Evolutionary conservation across 2,888 invertebrate genomes (phyloP).

Genomic region (Drosophila imparisetae): DNA sequence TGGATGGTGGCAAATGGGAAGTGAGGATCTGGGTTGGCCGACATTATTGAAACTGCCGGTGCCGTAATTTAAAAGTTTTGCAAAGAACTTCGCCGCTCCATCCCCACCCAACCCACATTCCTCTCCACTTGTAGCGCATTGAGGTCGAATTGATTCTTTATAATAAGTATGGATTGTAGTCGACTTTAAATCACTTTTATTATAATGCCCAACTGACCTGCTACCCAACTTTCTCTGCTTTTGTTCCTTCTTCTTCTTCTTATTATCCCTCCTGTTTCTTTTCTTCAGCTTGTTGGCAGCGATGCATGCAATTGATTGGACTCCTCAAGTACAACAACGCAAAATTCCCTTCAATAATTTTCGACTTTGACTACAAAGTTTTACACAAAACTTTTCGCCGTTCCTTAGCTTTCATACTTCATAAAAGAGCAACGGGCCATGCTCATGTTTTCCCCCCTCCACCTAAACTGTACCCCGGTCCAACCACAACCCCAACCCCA

Average conservation of each 20-base stretch:
- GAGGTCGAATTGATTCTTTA: constrained; percentile 71
- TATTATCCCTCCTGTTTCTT: constrained; percentile 1
- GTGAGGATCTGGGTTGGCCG: constrained; percentile 15
- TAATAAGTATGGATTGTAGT: constrained; percentile 57
- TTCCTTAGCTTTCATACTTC: constrained; percentile 49
- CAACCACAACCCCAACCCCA: not conserved
- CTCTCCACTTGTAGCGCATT: constrained; percentile 37
- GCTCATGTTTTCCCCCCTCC: constrained; percentile 28
- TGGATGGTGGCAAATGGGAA: constrained; percentile 7
- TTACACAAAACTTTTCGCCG: constrained; percentile 31
- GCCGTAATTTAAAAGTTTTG: constrained; percentile 76
- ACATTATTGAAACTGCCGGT: constrained; percentile 72
- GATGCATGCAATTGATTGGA: constrained; percentile 74
- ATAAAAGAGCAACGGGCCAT: constrained; percentile 46
- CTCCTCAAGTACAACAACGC: constrained; percentile 49
- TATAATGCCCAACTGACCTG: constrained; percentile 49
- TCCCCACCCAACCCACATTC: not conserved
- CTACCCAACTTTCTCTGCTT: not conserved
- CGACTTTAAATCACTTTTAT: constrained; percentile 69
- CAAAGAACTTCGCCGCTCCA: constrained; percentile 18
- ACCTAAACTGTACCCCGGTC: not conserved
- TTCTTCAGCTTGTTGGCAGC: constrained; percentile 18
- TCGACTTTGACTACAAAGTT: constrained; percentile 50
- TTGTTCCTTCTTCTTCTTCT: not conserved
- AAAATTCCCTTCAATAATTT: constrained; percentile 60